Evolutionary conservation across 2,113 vertebrate genomes (phyloP).

Genomic region (Gasterosteus aculeatus): DNA sequence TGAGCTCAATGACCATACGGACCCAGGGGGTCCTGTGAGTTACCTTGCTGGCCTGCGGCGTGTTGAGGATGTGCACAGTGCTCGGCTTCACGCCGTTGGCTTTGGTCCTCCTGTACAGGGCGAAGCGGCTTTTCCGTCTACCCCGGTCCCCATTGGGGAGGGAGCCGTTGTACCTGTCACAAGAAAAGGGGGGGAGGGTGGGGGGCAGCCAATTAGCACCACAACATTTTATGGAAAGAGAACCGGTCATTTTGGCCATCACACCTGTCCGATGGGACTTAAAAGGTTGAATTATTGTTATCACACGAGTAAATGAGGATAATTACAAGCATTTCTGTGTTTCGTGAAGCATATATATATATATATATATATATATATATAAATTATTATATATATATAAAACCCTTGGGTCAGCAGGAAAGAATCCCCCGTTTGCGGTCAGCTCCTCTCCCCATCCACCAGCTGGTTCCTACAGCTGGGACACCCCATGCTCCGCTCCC

Average conservation of each 20-base stretch:
- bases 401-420: too few species aligned
- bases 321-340: conserved; percentile 53
- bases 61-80: conserved; percentile 93
- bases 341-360: conserved; percentile 30
- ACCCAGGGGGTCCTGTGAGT: neutral
- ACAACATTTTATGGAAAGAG: neutral
- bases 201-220: conserved; percentile 42
- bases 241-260: conserved; percentile 24
- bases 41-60: conserved; percentile 96
- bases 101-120: conserved; percentile 91
- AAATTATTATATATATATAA: too few species aligned
- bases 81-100: conserved; percentile 95
- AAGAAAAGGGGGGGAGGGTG: conserved; percentile 4
- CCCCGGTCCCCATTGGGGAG: conserved; percentile 95
- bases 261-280: conserved; percentile 50
- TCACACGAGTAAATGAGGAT: conserved; percentile 38
- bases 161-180: conserved; percentile 93
- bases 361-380: too few species aligned
- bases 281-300: conserved; percentile 38
- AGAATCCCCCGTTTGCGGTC: too few species aligned
- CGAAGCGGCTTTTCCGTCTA: conserved; percentile 97
- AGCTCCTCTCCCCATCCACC: conserved; percentile 62
- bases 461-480: conserved; percentile 80
- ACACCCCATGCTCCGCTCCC: conserved; percentile 68
- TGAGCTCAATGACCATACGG: neutral